These are phyloP conservation scores for Syngnathus rostellatus DNA, from an alignment of 2,797 vertebrate species.

Conservation along the genomic window DNA sequence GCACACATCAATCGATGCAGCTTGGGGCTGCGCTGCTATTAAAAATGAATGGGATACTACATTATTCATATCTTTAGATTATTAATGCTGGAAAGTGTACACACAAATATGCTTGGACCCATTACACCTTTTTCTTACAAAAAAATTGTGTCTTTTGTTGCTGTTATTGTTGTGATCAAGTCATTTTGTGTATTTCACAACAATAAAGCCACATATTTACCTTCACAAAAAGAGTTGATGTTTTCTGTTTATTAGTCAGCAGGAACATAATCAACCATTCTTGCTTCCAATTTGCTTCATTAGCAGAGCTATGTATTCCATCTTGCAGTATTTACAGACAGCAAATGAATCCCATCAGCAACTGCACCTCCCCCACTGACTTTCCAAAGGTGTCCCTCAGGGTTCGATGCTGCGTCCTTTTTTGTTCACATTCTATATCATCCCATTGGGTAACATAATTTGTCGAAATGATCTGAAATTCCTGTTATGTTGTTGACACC, in stretches of 20 bases:
- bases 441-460: too few relatives aligned
- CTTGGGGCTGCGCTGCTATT: constrained; percentile 19
- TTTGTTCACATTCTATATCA: too few relatives aligned
- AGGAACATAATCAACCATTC: background rate
- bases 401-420: too few relatives aligned
- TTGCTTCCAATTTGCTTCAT: background rate
- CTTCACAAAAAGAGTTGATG: background rate
- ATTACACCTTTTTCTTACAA: background rate
- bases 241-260: background rate
- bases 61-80: constrained; percentile 50
- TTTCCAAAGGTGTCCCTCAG: too few relatives aligned
- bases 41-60: constrained; percentile 47
- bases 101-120: constrained; percentile 1
- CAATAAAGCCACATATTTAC: background rate
- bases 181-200: background rate
- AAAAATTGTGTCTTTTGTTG: background rate
- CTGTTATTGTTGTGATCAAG: background rate
- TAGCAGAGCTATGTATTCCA: background rate
- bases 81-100: constrained; percentile 37
- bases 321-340: background rate
- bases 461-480: too few relatives aligned
- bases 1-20: constrained; percentile 21
- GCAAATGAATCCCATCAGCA: too few relatives aligned
- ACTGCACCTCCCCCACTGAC: too few relatives aligned
- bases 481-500: too few relatives aligned